Evolutionary conservation across 2,888 invertebrate species (phyloP).

Genomic region (Diaprepes abbreviatus): DNA sequence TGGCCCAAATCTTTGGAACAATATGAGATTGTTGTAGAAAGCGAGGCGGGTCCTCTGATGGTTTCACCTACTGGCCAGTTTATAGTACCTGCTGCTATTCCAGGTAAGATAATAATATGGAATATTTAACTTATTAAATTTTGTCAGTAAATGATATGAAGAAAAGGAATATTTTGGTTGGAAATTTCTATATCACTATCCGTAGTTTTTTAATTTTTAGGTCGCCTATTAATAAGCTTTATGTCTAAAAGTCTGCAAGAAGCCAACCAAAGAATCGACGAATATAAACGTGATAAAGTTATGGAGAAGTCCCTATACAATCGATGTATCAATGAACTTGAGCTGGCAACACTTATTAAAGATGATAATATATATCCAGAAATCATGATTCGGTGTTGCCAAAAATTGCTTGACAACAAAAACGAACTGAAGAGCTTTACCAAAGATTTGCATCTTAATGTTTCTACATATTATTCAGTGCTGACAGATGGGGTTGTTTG

Average conservation of each 20-base stretch:
- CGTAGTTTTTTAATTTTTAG: slow-evolving; percentile 23
- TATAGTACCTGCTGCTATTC: slow-evolving; percentile 92
- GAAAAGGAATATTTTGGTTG: too few relatives aligned
- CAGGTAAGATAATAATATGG: too few relatives aligned
- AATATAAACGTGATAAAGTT: slow-evolving; percentile 86
- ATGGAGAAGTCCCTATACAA: slow-evolving; percentile 82
- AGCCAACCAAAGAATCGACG: slow-evolving; percentile 79
- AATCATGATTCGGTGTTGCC: slow-evolving; percentile 89
- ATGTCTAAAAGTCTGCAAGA: slow-evolving; percentile 83
- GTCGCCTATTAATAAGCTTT: slow-evolving; percentile 86
- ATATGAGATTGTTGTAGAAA: slow-evolving; percentile 90
- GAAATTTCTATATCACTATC: too few relatives aligned
- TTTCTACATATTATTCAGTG: slow-evolving; percentile 93
- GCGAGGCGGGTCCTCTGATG: slow-evolving; percentile 94
- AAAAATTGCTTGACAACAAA: slow-evolving; percentile 75
- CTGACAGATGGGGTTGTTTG: slow-evolving; percentile 91
- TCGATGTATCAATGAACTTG: slow-evolving; percentile 77
- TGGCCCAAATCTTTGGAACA: slow-evolving; percentile 85
- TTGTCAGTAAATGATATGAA: too few relatives aligned
- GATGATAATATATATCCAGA: slow-evolving; percentile 93
- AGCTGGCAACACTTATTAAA: slow-evolving; percentile 82
- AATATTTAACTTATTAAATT: too few relatives aligned
- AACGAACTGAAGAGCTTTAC: slow-evolving; percentile 68
- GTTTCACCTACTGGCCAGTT: slow-evolving; percentile 94
- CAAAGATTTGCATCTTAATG: slow-evolving; percentile 80